Evolutionary conservation across 1,140 invertebrate genomes (phyloP).

Genomic region (Chlorops oryzae): DNA sequence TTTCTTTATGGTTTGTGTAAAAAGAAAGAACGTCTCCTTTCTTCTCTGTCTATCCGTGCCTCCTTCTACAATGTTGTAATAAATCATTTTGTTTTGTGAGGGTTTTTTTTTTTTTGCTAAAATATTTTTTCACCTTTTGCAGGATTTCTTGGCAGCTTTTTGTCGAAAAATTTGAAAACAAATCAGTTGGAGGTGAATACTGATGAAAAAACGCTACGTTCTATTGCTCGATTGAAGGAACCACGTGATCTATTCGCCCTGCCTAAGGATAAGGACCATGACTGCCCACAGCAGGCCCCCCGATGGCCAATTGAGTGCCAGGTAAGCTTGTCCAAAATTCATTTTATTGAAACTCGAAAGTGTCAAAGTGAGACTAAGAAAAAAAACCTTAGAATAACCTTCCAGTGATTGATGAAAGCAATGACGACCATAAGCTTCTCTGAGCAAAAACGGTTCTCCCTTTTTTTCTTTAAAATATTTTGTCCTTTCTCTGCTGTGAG

Average conservation of each 20-base stretch:
- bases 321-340: no score
- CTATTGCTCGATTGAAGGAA: constrained; percentile 59
- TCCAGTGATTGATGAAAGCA: no score
- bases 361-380: no score
- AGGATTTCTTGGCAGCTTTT: constrained; percentile 45
- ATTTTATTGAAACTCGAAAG: no score
- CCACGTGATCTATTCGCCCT: constrained; percentile 62
- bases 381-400: no score
- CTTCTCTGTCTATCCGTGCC: constrained; percentile 5
- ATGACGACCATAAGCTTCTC: no score
- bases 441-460: no score
- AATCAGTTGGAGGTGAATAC: constrained; percentile 62
- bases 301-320: constrained; percentile 86
- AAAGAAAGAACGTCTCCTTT: constrained; percentile 16
- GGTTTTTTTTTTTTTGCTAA: constrained; percentile 8
- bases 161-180: constrained; percentile 53
- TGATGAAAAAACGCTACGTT: constrained; percentile 56
- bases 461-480: no score
- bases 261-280: constrained; percentile 58
- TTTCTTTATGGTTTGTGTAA: constrained; percentile 8
- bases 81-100: constrained; percentile 2
- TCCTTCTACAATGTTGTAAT: neutral
- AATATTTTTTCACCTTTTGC: no score
- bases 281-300: constrained; percentile 66
- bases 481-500: no score